Conservation (phyloP, 2,113 vertebrate genomes). For the mouse (Mus musculus) region GRCm39 chr12:104608001-104608500, state of each 20-base stretch:
- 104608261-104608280: not conserved
- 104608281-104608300: not conserved
- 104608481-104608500: slow-evolving; percentile 22
- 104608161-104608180: not conserved
- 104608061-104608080: not conserved
- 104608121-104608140: no score
- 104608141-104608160: not conserved
- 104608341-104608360: not conserved
- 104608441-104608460: slow-evolving; percentile 41
- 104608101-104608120: not conserved
- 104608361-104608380: not conserved
- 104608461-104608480: not conserved
- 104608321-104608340: not conserved
- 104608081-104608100: not conserved
- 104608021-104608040: not conserved
- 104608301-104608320: not conserved
- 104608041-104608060: no score
- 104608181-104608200: not conserved
- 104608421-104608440: not conserved
- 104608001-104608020: slow-evolving; percentile 4
- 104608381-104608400: not conserved
- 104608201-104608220: not conserved
- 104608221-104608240: not conserved
- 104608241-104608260: not conserved
- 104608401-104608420: not conserved